Conservation (phyloP, 2,888 invertebrate genomes). For the Sminthurides aquaticus region DNA sequence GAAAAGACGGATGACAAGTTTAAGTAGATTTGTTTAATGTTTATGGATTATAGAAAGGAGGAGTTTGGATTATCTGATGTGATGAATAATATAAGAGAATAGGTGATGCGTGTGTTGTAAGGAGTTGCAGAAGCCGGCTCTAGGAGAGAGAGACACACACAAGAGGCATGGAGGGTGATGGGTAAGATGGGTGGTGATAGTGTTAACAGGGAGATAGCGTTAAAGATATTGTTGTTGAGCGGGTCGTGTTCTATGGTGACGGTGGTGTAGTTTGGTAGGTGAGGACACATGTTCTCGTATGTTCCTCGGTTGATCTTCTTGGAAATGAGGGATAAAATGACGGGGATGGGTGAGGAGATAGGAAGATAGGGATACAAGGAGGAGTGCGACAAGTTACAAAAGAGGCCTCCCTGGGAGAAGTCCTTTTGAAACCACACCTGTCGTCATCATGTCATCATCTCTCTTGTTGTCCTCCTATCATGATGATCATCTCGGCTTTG, state of each 20-base stretch:
- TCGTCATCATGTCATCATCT: conserved; percentile 26
- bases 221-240: neutral
- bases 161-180: too few relatives aligned
- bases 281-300: neutral
- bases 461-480: conserved; percentile 9
- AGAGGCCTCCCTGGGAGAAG: conserved; percentile 13
- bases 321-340: neutral
- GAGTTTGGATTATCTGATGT: neutral
- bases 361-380: too few relatives aligned
- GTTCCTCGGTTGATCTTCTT: neutral
- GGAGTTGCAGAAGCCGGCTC: neutral
- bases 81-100: neutral
- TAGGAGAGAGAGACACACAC: neutral
- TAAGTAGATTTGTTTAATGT: neutral
- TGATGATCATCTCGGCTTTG: neutral
- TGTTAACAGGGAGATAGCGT: neutral
- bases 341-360: neutral
- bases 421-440: conserved; percentile 23
- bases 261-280: too few relatives aligned
- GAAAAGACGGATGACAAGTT: neutral
- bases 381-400: conserved; percentile 19
- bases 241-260: neutral
- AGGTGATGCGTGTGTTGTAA: neutral
- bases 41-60: neutral
- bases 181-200: too few relatives aligned